Base-by-base conservation (phyloP, 2,113 vertebrate genomes). In the Notiomystis cincta region DNA sequence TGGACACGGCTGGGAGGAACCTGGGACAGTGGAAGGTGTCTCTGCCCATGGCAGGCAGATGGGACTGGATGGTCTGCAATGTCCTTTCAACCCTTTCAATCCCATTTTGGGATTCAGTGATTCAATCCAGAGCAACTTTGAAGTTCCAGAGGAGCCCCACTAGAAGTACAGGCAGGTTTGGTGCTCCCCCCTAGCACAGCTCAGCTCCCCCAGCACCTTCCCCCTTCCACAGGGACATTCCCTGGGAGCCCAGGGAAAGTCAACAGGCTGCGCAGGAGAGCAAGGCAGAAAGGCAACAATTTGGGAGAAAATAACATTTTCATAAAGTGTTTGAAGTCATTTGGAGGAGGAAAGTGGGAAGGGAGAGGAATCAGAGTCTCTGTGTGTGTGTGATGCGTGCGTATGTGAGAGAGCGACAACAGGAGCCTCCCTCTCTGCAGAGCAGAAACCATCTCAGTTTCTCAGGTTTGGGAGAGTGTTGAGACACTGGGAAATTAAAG, bases 341-440 rank as follows among this genome's bases (percentile, higher is more conserved):
- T 79, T 66, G 90, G 94, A 88, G 90, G 71, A 94, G 94, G 86
- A 42, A 92, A 92, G 90, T 90, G 95, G 90, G 90, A 92, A 88
- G 93, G 57, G 56, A 88, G 67, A 83, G 86, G 81, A 89, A 89
- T 87, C 61, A 69, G 69, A 81, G n/a, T 40, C 53, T 40, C 3
- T 64, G 31, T 18, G 35, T 48, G 45, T 35, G 70, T 66, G 66
- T 40, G 80, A 66, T 79, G 73, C 1, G 1, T 45, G 65, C 17
- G 5, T 37, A 61, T 54, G 61, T 44, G 76, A 89, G 75, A 88
- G 58, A 51, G 87, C 0, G 33, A 50, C 87, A 90, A 91, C 87
- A 75, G 84, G 73, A 96, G 64, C 82, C 66, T 82, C 50, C 71
- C 58, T 92, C 50, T 84, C 58, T 0, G 1, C 64, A 3, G 31